Base-by-base conservation (phyloP, 1,140 invertebrate species). In the Teleogryllus occipitalis region DNA sequence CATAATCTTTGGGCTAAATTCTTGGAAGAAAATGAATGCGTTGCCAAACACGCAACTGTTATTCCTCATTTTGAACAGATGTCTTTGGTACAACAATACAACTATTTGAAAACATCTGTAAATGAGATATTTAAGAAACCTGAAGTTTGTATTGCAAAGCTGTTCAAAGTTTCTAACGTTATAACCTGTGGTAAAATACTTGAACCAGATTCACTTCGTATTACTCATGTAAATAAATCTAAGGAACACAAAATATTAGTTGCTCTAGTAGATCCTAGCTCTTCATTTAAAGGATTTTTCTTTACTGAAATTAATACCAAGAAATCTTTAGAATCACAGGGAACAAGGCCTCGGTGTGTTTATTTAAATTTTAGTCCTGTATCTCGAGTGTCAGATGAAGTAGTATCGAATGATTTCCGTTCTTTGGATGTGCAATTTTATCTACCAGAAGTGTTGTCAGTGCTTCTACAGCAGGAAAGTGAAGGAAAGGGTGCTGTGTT, bases 11-110 rank as follows among this genome's bases (percentile, higher is more conserved):
- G 96, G 96, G 88, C 92, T 65, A 88, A 91, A 81, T 93, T 97
- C 83, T 84, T 96, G 1, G 85, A 89, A 54, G 90, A 93, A 81
- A 94, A 95, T 84, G 88, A 91, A 74, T 92, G 91, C 84, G 82
- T 97, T 7, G 88, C 89, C 47, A 88, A 93, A 81, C 91, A 92
- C 85, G 88, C 90, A 0, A 87, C 92, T 8, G 91, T 97, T 78
- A 92, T 95, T 83, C 90, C 91, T 65, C 92, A 94, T 81, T 90
- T 94, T 84, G 89, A 90, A 82, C 90, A 93, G 75, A 92, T 90
- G 78, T 98, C 96, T 12, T 86, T 98, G 18, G 86, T 96, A 10
- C 95, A 97, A 85, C 91, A 96, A 82, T 92, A 95, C 82, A 90
- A 91, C 47, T 89, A 90, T 83, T 86, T 97, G 79, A 91, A 93